Conservation (phyloP, 2,113 vertebrate genomes). For the Silurus glanis region DNA sequence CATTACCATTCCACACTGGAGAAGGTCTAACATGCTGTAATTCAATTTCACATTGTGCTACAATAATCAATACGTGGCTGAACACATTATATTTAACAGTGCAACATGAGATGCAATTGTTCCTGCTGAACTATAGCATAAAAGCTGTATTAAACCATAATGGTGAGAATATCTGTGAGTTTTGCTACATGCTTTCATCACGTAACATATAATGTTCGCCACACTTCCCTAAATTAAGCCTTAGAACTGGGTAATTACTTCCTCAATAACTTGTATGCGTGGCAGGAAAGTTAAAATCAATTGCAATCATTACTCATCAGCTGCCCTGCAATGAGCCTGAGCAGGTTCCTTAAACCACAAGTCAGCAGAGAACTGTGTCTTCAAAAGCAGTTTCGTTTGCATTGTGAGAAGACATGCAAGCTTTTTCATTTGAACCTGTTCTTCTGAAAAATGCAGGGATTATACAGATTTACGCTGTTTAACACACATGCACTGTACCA, state of each 20-base stretch:
- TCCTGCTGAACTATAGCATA: conserved; percentile 17
- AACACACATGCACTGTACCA: too few relatives aligned
- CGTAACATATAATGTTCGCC: not conserved
- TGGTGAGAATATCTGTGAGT: not conserved
- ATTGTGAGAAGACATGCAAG: not conserved
- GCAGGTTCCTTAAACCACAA: not conserved
- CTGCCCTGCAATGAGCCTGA: not conserved
- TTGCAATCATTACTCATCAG: not conserved
- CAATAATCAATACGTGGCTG: conserved; percentile 24
- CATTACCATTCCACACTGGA: not conserved
- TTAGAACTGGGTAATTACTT: not conserved
- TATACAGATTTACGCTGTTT: too few relatives aligned
- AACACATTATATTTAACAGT: conserved; percentile 23
- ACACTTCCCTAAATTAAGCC: not conserved
- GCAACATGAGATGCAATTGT: conserved; percentile 7
- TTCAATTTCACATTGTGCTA: conserved; percentile 27
- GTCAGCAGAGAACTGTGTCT: not conserved
- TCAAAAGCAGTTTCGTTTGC: not conserved
- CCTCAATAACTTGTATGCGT: not conserved
- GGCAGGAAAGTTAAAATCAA: not conserved
- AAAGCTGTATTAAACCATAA: conserved; percentile 19
- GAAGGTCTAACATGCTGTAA: conserved; percentile 21
- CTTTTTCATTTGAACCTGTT: not conserved
- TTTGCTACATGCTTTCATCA: conserved; percentile 8
- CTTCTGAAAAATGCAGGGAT: not conserved